Percentiles rank a stretch among this genome's conserved stretches.
phyloP scores from a whole-genome alignment of 2,888 invertebrate genomes.

The Chorisops tibialis region DNA sequence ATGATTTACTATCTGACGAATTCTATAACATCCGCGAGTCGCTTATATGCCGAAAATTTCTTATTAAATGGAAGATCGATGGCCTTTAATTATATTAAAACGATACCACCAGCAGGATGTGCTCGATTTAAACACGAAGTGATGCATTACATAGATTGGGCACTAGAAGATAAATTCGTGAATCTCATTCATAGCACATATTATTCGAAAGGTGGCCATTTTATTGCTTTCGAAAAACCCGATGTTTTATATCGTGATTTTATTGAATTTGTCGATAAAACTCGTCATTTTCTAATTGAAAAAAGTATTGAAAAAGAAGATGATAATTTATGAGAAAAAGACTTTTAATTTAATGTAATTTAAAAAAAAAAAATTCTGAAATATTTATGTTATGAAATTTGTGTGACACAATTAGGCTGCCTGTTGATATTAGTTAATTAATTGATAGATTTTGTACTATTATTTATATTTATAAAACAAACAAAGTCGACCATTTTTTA shows the following conservation, averaged over 20 bases:
- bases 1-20: conserved; percentile 77
- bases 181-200: conserved; percentile 68
- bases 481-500: no score
- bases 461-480: no score
- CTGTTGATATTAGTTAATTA: no score
- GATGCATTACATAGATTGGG: conserved; percentile 56
- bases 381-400: no score
- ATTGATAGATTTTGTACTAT: no score
- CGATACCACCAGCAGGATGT: conserved; percentile 64
- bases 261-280: conserved; percentile 57
- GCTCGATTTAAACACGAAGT: conserved; percentile 72
- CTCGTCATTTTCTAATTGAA: conserved; percentile 30
- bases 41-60: conserved; percentile 65
- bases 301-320: no score
- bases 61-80: conserved; percentile 37
- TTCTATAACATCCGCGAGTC: conserved; percentile 66
- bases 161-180: conserved; percentile 59
- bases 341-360: no score
- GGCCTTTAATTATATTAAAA: conserved; percentile 55
- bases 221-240: conserved; percentile 78
- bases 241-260: conserved; percentile 68
- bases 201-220: conserved; percentile 75
- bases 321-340: no score
- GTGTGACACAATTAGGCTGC: no score
- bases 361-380: no score